These are phyloP conservation scores for Holacanthus passer DNA, from an alignment of 2,113 vertebrate species.

Conservation along the genomic window DNA sequence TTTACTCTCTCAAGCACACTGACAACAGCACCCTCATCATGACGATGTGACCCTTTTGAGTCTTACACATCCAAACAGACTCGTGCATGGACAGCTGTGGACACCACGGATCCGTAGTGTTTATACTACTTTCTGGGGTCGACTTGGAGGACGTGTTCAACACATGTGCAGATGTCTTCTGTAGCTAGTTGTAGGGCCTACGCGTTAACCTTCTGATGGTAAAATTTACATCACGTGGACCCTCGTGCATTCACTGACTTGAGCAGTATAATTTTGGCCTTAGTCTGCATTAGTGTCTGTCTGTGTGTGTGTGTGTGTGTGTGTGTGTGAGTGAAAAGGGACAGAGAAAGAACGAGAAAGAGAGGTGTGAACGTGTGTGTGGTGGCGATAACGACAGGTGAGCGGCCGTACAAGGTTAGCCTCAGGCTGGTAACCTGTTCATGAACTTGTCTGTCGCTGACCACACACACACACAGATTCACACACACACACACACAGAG, in stretches of 20 bases:
- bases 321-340: conserved; percentile 5
- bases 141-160: too few relatives aligned
- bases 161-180: too few relatives aligned
- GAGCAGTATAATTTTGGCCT: too few relatives aligned
- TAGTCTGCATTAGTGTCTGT: conserved; percentile 5
- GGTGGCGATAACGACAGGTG: conserved; percentile 23
- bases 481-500: conserved; percentile 7
- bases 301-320: background rate
- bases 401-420: conserved; percentile 32
- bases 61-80: too few relatives aligned
- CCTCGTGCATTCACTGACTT: too few relatives aligned
- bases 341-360: background rate
- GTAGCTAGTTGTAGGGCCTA: too few relatives aligned
- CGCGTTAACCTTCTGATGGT: too few relatives aligned
- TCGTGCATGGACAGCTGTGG: too few relatives aligned
- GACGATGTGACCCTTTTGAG: background rate
- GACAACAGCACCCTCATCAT: conserved; percentile 22
- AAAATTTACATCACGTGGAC: too few relatives aligned
- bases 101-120: too few relatives aligned
- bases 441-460: conserved; percentile 38
- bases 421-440: conserved; percentile 47
- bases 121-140: too few relatives aligned
- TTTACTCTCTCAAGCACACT: conserved; percentile 31
- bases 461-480: conserved; percentile 25
- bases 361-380: background rate